phyloP scores from a whole-genome alignment of 1,140 invertebrate species.

The Lethocerus indicus region DNA sequence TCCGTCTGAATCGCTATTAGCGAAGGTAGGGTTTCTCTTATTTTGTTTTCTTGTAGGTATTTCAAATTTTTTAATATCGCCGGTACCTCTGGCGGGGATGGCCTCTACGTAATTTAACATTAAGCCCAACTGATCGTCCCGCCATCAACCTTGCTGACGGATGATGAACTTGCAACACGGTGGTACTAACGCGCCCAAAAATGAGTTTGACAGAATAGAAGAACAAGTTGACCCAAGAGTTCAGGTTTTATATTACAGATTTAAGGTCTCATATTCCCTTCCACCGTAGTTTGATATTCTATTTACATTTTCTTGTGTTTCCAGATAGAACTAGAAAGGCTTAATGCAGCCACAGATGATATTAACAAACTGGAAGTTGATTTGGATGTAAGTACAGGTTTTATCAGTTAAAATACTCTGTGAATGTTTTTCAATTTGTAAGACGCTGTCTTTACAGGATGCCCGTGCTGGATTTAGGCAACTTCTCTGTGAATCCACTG shows the following conservation, averaged over 20 bases:
- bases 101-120: too few species aligned
- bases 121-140: too few species aligned
- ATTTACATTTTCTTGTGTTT: slow-evolving; percentile 21
- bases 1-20: too few species aligned
- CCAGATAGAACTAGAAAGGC: slow-evolving; percentile 83
- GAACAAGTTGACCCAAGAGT: slow-evolving; percentile 32
- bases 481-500: slow-evolving; percentile 57
- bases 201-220: slow-evolving; percentile 25
- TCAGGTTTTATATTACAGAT: slow-evolving; percentile 23
- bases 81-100: too few species aligned
- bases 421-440: neutral
- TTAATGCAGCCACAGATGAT: slow-evolving; percentile 87
- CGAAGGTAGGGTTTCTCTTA: too few species aligned
- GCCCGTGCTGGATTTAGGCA: slow-evolving; percentile 62
- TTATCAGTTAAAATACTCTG: neutral
- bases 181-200: slow-evolving; percentile 4
- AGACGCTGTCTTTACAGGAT: slow-evolving; percentile 37
- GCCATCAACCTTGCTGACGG: too few species aligned
- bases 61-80: too few species aligned
- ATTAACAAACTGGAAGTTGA: slow-evolving; percentile 90
- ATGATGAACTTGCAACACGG: too few species aligned
- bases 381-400: slow-evolving; percentile 69
- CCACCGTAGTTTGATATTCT: neutral
- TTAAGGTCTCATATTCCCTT: neutral
- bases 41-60: too few species aligned